phyloP scores from a whole-genome alignment of 2,113 vertebrate genomes.

The Spermophilus dauricus region DNA sequence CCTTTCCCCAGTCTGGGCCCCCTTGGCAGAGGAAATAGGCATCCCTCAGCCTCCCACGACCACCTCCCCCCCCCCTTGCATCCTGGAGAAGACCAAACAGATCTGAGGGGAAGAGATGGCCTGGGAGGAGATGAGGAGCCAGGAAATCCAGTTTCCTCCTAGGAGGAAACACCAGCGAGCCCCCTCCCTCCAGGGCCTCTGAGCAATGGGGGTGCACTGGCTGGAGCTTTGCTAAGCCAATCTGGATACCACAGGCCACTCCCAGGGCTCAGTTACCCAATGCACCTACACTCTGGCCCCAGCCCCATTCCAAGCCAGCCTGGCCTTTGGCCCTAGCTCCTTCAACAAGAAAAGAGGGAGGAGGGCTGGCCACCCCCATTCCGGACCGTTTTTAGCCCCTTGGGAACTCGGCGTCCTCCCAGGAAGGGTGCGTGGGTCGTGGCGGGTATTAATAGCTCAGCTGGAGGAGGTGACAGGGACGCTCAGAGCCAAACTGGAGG shows the following conservation, averaged over 20 bases:
- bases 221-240: neutral
- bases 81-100: conserved; percentile 4
- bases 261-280: neutral
- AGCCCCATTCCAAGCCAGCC: conserved; percentile 13
- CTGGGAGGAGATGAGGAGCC: neutral
- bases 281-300: neutral
- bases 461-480: conserved; percentile 75
- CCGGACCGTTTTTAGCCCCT: conserved; percentile 80
- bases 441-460: conserved; percentile 82
- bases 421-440: conserved; percentile 77
- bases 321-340: conserved; percentile 61
- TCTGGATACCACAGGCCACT: neutral
- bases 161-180: neutral
- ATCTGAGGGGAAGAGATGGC: conserved; percentile 73
- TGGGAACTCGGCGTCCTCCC: conserved; percentile 83
- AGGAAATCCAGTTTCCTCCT: neutral
- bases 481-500: conserved; percentile 73
- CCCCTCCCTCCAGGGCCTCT: neutral
- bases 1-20: neutral
- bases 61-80: neutral
- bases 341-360: conserved; percentile 47
- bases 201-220: neutral
- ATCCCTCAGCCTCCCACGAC: neutral
- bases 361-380: conserved; percentile 3
- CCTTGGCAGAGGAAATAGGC: neutral